Conservation (phyloP, 1,140 invertebrate genomes). For the Papilio polytes region DNA sequence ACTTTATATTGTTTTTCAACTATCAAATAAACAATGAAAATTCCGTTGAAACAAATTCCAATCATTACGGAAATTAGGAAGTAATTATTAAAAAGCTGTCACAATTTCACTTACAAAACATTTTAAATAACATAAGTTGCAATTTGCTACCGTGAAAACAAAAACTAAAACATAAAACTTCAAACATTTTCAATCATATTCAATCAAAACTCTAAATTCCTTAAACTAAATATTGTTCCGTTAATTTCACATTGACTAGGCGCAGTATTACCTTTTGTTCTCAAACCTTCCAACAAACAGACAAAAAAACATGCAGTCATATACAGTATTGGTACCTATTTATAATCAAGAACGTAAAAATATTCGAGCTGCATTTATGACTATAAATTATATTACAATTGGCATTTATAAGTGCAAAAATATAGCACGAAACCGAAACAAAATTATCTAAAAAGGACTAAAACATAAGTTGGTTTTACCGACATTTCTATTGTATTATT, state of each 20-base stretch:
- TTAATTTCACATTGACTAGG: slow-evolving; percentile 25
- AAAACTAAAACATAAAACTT: neutral
- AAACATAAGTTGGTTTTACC: neutral
- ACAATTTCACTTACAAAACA: neutral
- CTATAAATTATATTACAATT: too few species aligned
- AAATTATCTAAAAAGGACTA: neutral
- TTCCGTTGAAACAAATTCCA: too few species aligned
- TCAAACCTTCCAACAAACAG: neutral
- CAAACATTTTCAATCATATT: slow-evolving; percentile 36
- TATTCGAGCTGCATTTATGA: neutral
- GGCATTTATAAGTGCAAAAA: neutral
- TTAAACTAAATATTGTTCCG: slow-evolving; percentile 44
- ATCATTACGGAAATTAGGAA: too few species aligned
- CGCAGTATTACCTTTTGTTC: slow-evolving; percentile 18
- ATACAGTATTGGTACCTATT: neutral
- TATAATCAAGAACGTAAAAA: neutral
- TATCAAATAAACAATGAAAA: too few species aligned
- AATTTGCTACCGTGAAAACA: neutral
- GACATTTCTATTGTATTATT: neutral
- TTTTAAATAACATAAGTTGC: neutral
- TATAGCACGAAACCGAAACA: neutral
- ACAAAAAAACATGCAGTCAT: neutral
- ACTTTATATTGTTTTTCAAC: too few species aligned
- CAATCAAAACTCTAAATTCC: neutral
- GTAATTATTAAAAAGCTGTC: neutral